Evolutionary conservation across 2,797 vertebrate genomes (phyloP), one percentile per base, ranked within the genome.

Genomic region (Miichthys miiuy): DNA sequence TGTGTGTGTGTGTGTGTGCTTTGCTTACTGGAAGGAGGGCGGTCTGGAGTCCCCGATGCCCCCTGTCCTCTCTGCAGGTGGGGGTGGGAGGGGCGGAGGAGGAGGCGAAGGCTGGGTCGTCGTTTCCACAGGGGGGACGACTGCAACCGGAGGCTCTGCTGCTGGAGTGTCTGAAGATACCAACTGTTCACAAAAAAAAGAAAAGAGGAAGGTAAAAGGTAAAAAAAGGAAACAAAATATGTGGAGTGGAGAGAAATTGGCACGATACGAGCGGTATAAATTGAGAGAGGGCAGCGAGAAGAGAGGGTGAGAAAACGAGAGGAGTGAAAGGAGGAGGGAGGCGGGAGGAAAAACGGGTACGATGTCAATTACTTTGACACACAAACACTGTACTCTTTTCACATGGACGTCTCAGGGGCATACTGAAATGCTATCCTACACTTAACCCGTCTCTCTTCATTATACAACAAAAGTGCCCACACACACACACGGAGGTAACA

Each of bases 41-140:
- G 97, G 97, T 46, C 97, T 96, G 41, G 97, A 97, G 90, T 98
- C 97, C 18, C 97, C 97, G 2, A 97, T 97, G 75, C 97, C 97
- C 3, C 96, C 96, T 0, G 96, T 97, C 81, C 97, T 95, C 87
- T 98, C 97, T 0, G 89, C 96, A 2, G 97, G 97, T 65, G 96
- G 94, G 11, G 96, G 95, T 0, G 97, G 96, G 46, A 97, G 89
- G 0, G 96, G 96, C 0, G 97, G 96, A 0, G 96, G 96, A 20
- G 96, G 95, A 5, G 97, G 96, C 0, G 95, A 96, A 16, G 96
- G 95, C 69, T 97, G 96, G 47, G 93, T 47, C 0, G 90, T 82
- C 12, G 93, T 87, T 83, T 97, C 96, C 23, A 94, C 91, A 4
- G 95, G 92, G 72, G 92, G 89, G 3, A 93, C 88, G 64, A 90